Evolutionary conservation across 1,140 invertebrate genomes (phyloP).

Genomic region (Meloidogyne floridensis): DNA sequence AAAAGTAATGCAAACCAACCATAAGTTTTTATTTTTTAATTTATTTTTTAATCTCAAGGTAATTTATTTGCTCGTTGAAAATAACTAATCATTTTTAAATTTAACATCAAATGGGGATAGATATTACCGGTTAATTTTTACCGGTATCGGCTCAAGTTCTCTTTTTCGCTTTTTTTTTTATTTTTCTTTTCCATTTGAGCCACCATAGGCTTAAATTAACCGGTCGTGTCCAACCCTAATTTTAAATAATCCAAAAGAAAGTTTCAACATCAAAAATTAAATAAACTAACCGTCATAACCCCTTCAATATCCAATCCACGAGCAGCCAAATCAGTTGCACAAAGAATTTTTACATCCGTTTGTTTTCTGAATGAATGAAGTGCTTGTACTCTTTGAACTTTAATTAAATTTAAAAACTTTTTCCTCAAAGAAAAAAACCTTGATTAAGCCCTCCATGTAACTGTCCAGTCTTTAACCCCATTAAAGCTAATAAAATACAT

Average conservation of each 20-base stretch:
- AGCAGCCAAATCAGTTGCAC: constrained; percentile 94
- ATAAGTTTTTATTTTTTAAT: no score
- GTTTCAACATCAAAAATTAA: neutral
- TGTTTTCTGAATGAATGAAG: constrained; percentile 58
- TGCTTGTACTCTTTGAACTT: constrained; percentile 60
- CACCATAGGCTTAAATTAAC: no score
- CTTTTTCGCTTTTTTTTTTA: no score
- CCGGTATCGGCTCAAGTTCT: no score
- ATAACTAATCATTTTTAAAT: no score
- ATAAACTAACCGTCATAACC: constrained; percentile 79
- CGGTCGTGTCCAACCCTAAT: no score
- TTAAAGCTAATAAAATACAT: constrained; percentile 83
- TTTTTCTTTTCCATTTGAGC: no score
- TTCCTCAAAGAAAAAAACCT: constrained; percentile 67
- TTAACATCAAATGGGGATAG: no score
- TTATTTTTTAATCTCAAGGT: no score
- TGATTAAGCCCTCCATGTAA: constrained; percentile 93
- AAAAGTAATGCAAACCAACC: no score
- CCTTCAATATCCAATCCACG: constrained; percentile 92
- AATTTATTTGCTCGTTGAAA: no score
- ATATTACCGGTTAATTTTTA: no score
- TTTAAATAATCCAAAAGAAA: neutral
- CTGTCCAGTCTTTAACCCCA: constrained; percentile 78
- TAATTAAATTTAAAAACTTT: neutral
- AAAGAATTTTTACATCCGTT: constrained; percentile 82